Base-by-base conservation (phyloP, 2,797 vertebrate genomes). In the Brachyalestes nurse region DNA sequence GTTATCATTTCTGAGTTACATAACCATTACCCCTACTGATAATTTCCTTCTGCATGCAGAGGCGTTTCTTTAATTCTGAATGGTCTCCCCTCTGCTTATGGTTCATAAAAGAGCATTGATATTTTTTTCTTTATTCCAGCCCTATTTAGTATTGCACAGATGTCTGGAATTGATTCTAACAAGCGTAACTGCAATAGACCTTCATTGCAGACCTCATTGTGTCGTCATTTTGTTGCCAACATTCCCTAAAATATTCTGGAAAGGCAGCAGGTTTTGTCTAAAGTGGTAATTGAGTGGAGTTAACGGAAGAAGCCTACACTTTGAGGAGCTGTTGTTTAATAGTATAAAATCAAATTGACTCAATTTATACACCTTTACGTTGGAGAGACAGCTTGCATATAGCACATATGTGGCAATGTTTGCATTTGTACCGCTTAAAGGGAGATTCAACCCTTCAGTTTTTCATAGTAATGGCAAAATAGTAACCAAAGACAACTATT, bases 1-100 rank as follows among this genome's bases (percentile, higher is more conserved):
- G 13, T 62, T 53, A 79, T 86, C 75, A 75, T 57, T 79, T 70
- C 49, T 64, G 77, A 69, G 47, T 79, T 81, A 64, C 73, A 75
- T 72, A 83, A 79, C 40, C 61, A 66, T 72, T 79, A 40, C 65
- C 49, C 53, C 61, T 67, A 82, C 60, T 77, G 47, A 82, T 76
- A 17, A 53, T 55, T 84, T 72, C 57, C n/a, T 25, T 75, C 25
- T 73, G 75, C 70, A 38, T 40, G 25, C 47, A 71, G 40, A 23
- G n/a, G 49, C 23, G 61, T 70, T 71, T 78, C 66, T 66, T 78
- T 67, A 21, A 25, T 51, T 58, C n/a, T 4, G 25, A 64, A 61
- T 80, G 25, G 34, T 66, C 72, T 78, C 72, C 45, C 34, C n/a
- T 65, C 77, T 79, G 71, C 49, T 34, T 85, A 58, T 67, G 60